phyloP scores from a whole-genome alignment of 2,113 vertebrate genomes.

The Cyanoramphus novaezelandiae region DNA sequence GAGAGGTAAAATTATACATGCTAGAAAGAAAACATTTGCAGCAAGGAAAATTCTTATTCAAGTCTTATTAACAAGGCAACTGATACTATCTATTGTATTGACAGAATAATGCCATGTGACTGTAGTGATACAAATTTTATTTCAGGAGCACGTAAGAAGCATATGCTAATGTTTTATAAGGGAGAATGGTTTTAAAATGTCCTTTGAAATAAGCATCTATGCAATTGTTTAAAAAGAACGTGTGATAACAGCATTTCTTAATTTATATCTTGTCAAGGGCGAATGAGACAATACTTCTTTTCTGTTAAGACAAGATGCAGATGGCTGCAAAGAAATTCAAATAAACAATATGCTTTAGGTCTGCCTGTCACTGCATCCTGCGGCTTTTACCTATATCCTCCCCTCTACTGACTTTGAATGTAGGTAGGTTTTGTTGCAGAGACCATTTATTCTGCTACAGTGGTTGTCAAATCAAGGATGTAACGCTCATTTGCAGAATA shows the following conservation, averaged over 20 bases:
- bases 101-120: not conserved
- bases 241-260: not conserved
- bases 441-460: not conserved
- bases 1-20: not conserved
- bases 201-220: conserved; percentile 12
- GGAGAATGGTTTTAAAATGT: not conserved
- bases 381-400: not conserved
- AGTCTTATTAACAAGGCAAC: not conserved
- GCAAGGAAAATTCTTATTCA: not conserved
- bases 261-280: not conserved
- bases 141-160: conserved; percentile 16
- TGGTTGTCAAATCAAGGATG: not conserved
- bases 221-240: not conserved
- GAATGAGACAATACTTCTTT: not conserved
- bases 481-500: not conserved
- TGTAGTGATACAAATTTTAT: conserved; percentile 2
- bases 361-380: not conserved
- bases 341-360: not conserved
- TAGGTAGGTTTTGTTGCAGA: not conserved
- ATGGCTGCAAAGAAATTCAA: not conserved
- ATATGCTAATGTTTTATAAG: conserved; percentile 1
- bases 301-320: not conserved
- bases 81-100: not conserved
- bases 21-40: not conserved
- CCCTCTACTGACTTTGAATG: not conserved